phyloP scores from a whole-genome alignment of 2,888 invertebrate genomes.

The Cataglyphis altisquamis region DNA sequence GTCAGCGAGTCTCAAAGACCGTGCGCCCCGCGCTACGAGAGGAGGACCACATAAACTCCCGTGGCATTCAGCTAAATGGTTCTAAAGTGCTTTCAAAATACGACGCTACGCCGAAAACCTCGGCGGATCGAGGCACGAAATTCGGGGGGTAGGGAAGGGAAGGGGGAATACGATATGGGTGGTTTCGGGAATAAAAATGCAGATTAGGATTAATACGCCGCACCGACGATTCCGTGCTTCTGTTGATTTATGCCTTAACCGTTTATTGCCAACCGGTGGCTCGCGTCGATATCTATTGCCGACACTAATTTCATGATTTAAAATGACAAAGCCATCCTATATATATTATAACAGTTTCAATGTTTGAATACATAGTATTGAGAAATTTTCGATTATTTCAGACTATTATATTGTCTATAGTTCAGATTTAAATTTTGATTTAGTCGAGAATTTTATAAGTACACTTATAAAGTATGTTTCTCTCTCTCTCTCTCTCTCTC shows the following conservation, averaged over 20 bases:
- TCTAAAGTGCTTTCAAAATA: conserved; percentile 81
- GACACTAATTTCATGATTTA: conserved; percentile 51
- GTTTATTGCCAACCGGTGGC: conserved; percentile 42
- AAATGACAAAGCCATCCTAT: conserved; percentile 15
- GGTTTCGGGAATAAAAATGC: conserved; percentile 78
- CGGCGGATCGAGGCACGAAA: conserved; percentile 50
- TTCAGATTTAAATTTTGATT: conserved; percentile 16
- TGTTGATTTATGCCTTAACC: conserved; percentile 73
- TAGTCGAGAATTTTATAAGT: neutral
- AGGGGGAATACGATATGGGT: conserved; percentile 67
- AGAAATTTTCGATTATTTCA: conserved; percentile 11
- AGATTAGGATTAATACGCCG: conserved; percentile 79
- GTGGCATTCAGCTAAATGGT: conserved; percentile 81
- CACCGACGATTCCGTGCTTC: conserved; percentile 70
- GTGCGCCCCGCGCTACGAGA: conserved; percentile 66
- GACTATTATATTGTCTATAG: neutral
- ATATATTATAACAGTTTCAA: neutral
- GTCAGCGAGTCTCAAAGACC: conserved; percentile 75
- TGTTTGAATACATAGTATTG: neutral
- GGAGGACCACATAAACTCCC: conserved; percentile 80
- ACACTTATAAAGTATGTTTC: neutral
- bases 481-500: neutral
- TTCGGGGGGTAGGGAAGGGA: conserved; percentile 38
- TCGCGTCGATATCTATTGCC: conserved; percentile 36
- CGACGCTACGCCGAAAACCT: conserved; percentile 69